Percentiles rank a stretch among this genome's conserved stretches.
phyloP scores from a whole-genome alignment of 2,888 invertebrate species.

The Trisateles emortualis region DNA sequence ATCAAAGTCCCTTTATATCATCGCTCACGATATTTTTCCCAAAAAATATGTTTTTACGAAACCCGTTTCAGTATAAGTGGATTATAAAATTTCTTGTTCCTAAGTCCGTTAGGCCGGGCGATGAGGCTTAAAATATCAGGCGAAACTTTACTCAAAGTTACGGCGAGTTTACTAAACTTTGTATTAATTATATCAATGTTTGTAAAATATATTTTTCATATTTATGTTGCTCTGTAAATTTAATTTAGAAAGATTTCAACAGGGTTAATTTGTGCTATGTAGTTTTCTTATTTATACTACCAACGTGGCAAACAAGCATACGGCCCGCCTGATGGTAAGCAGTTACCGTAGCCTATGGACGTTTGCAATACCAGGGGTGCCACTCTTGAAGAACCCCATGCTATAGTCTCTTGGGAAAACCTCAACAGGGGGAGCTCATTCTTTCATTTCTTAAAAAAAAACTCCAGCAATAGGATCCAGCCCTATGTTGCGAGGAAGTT shows the following conservation, averaged over 20 bases:
- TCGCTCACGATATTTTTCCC: neutral
- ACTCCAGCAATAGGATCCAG: too few relatives aligned
- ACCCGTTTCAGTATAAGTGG: conserved; percentile 17
- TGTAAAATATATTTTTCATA: neutral
- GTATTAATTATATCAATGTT: conserved; percentile 10
- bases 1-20: neutral
- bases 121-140: conserved; percentile 27
- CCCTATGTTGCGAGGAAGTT: too few relatives aligned
- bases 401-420: too few relatives aligned
- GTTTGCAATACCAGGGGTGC: too few relatives aligned
- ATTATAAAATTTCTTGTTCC: conserved; percentile 18
- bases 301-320: too few relatives aligned
- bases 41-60: conserved; percentile 7
- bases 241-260: conserved; percentile 8
- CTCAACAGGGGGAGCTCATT: too few relatives aligned
- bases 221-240: neutral
- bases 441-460: too few relatives aligned
- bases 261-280: conserved; percentile 22
- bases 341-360: too few relatives aligned
- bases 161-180: conserved; percentile 15
- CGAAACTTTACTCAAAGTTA: conserved; percentile 17
- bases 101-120: conserved; percentile 1
- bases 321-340: too few relatives aligned
- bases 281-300: too few relatives aligned
- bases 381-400: too few relatives aligned